phyloP scores from a whole-genome alignment of 2,113 vertebrate species.

The Rynchops niger region DNA sequence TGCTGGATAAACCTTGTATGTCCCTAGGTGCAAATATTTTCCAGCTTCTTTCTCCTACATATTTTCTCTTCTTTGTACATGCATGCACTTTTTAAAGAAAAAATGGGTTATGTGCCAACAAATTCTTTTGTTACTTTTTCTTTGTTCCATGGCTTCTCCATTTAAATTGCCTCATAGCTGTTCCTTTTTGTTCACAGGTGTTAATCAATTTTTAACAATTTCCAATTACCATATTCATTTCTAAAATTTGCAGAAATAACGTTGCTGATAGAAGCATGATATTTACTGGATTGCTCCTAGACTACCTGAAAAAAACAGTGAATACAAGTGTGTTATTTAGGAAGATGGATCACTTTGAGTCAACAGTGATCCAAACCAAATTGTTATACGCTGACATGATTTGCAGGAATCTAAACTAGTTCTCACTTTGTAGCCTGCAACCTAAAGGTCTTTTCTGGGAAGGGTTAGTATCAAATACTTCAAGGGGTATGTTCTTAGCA shows the following conservation, averaged over 20 bases:
- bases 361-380: not conserved
- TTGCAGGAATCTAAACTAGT: not conserved
- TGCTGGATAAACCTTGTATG: not conserved
- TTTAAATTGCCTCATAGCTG: slow-evolving; percentile 11
- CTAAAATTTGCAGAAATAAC: not conserved
- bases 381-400: not conserved
- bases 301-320: not conserved
- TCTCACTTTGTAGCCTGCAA: not conserved
- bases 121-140: not conserved
- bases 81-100: not conserved
- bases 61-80: not conserved
- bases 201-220: slow-evolving; percentile 32
- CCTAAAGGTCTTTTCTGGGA: not conserved
- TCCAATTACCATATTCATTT: not conserved
- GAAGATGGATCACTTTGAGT: not conserved
- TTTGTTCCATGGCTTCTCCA: not conserved
- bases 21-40: not conserved
- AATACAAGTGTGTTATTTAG: not conserved
- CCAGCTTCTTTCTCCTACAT: not conserved
- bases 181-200: not conserved
- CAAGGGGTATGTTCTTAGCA: not conserved
- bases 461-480: not conserved
- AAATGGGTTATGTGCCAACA: not conserved
- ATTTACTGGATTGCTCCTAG: not conserved
- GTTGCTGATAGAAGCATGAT: not conserved